Evolutionary conservation across 1,140 invertebrate species (phyloP).

Genomic region (Pseudobourletiella spinata): DNA sequence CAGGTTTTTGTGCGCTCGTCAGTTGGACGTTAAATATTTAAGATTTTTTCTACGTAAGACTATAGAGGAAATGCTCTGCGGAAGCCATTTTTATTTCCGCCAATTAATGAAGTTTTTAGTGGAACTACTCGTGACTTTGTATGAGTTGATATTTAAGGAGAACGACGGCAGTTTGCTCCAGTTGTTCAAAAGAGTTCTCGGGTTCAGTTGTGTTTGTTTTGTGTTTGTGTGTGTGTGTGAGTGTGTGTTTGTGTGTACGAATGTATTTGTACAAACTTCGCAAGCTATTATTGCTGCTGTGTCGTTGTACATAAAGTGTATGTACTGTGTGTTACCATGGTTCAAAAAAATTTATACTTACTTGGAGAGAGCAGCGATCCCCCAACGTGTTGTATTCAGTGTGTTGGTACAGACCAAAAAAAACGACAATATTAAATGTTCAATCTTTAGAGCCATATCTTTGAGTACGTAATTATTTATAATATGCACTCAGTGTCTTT

Average conservation of each 20-base stretch:
- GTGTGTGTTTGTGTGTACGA: background rate
- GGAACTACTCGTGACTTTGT: no score
- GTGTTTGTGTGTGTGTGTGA: background rate
- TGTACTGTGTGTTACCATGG: constrained; percentile 12
- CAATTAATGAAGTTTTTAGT: no score
- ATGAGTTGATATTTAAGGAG: no score
- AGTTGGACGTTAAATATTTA: no score
- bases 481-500: constrained; percentile 6
- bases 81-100: no score
- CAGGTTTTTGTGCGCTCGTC: no score
- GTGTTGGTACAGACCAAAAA: constrained; percentile 1
- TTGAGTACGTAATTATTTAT: constrained; percentile 9
- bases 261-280: no score
- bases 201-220: background rate
- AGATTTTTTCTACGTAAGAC: no score
- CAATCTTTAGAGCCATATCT: constrained; percentile 10
- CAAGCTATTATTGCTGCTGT: no score
- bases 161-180: no score
- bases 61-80: no score
- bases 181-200: background rate
- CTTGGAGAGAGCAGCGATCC: constrained; percentile 2
- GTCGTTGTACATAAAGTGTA: constrained; percentile 10
- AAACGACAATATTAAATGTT: constrained; percentile 2
- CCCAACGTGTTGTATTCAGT: no score
- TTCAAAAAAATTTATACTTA: background rate